Base-by-base conservation (phyloP, 2,888 invertebrate genomes). In the Pachycephus smyrnensis region DNA sequence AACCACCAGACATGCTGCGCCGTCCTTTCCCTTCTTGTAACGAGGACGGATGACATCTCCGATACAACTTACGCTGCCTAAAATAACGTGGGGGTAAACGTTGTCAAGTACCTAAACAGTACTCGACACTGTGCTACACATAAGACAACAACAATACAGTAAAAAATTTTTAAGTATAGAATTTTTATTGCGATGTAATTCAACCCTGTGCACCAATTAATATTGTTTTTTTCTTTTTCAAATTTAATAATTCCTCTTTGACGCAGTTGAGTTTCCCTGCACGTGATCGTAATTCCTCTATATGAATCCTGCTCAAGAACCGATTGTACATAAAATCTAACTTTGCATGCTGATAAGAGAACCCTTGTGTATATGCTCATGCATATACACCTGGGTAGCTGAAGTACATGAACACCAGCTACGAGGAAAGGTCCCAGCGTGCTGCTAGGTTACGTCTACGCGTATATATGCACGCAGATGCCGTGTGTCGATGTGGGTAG, bases 401-500 rank as follows among this genome's bases (percentile, higher is more conserved):
- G 75, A 76, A 37, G 68, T 74, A 76, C 77, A 80, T 80, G 75
- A 76, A 80, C 76, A 75, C 75, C 23, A 55, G 9, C 71, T 15
- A 71, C 71, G 31, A 31, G 71, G 71, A 32, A 15, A 71, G 71
- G 32, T 71, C 32, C 71, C 71, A 71, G 31, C 71, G 12, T 33
- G 71, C 12, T 33, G 32, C 33, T 32, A 71, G 31, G 31, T 71
- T 33, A 55, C 9, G 55, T 32, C 71, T 71, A 71, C 30, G 23
- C 71, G 71, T 82, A 80, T 82, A 84, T 81, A 81, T 84, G 85
- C 85, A 85, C 86, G 86, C 85, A 87, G 87, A 84, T 81, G 86
- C 88, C 87, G 83, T 84, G 87, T 82, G 88, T 88, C 89, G 87
- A 88, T 89, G 89, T 90, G 88, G 88, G 88, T 90, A 91, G 90